Evolutionary conservation across 2,113 vertebrate genomes (phyloP), one percentile per base, ranked within the genome.

Genomic region (Misgurnus anguillicaudatus): DNA sequence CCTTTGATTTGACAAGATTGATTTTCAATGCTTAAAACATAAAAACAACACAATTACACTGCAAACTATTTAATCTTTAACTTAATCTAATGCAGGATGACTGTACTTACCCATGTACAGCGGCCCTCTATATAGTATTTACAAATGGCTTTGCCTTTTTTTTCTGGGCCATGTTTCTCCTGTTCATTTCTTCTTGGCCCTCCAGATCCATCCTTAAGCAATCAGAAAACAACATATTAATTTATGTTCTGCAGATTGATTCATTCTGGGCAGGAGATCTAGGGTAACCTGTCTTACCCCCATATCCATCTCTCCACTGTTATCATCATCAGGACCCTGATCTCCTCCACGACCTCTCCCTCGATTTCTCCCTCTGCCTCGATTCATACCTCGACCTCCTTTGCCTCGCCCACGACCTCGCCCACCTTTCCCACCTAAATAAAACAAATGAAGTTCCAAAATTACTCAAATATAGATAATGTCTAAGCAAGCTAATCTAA

Each of bases 71-170:
- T 62, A 57, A 51, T 36, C 14, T n/a, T 21, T 6, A 72, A 39
- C 7, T 42, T 8, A 62, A 3, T 58, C 6, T 6, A 48, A 61
- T 61, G 9, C 21, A n/a, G 31, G 4, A 53, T 24, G 31, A 13
- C 51, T 38, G 39, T 41, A 75, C 94, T 90, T 87, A 98, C 97
- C 97, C 96, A 98, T 6, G 97, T 98, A 65, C 96, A 98, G 0
- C 96, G 90, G 1, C 96, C 96, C 80, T 98, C 97, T 47, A 98
- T 96, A 21, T 98, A 98, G 89, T 98, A 98, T 75, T 98, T 98
- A 94, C 97, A 98, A 89, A 98, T 96, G 45, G 96, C 95, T 85
- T 97, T 98, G 65, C 96, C 96, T 71, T 98, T 98, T 91, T 97
- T 98, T 55, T 98, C 97, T 0, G 94, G 91, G 39, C 90, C 89